These are phyloP conservation scores for Andrena haemorrhoa DNA, from an alignment of 2,888 invertebrate genomes.

Conservation along the genomic window DNA sequence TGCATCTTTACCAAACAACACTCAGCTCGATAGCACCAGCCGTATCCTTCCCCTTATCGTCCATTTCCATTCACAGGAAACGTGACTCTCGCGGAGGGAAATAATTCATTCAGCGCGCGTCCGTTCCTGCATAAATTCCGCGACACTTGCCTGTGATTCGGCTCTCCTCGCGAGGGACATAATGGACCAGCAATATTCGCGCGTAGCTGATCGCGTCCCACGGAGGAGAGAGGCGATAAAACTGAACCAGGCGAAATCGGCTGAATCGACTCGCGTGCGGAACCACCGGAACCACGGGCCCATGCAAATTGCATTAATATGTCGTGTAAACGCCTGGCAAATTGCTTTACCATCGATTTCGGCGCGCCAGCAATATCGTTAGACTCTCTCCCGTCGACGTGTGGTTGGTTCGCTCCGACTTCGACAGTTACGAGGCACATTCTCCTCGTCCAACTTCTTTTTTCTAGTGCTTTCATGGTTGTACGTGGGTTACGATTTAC, in stretches of 20 bases:
- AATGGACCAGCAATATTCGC: conserved; percentile 28
- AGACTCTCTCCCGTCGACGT: conserved; percentile 49
- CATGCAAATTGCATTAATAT: conserved; percentile 81
- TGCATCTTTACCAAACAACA: too few relatives aligned
- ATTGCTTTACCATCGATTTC: conserved; percentile 80
- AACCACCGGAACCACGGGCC: conserved; percentile 57
- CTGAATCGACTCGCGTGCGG: conserved; percentile 64
- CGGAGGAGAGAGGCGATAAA: conserved; percentile 56
- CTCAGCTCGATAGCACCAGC: too few relatives aligned
- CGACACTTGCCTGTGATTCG: background rate
- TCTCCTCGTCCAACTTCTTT: background rate
- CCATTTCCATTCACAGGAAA: background rate
- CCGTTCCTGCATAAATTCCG: conserved; percentile 21
- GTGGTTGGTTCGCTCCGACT: conserved; percentile 28
- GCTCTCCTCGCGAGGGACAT: conserved; percentile 15
- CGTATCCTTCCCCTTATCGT: too few relatives aligned
- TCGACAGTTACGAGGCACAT: background rate
- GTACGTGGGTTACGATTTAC: too few relatives aligned
- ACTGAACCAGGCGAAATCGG: conserved; percentile 66
- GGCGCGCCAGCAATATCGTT: conserved; percentile 63
- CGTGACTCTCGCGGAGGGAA: background rate
- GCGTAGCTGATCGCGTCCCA: conserved; percentile 1
- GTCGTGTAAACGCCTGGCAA: conserved; percentile 79
- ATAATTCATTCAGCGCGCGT: conserved; percentile 5
- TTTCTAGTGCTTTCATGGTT: background rate